Evolutionary conservation across 2,113 vertebrate genomes (phyloP), one percentile per base, ranked within the genome.

Genomic region (Apodemus sylvaticus): DNA sequence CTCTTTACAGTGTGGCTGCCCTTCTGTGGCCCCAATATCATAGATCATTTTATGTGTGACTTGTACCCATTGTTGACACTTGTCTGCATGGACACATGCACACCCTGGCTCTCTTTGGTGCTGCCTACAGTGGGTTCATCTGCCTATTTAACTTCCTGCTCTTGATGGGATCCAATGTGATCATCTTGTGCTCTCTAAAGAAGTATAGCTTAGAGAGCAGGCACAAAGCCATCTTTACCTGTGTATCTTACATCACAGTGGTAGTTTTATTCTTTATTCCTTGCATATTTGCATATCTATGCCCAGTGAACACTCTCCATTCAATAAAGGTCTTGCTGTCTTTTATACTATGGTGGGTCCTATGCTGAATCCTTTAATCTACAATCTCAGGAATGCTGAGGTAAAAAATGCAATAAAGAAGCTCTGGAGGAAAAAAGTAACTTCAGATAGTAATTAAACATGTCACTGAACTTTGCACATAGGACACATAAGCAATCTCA

Each of bases 321-420:
- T 92, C 26, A 96, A 98, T 83, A 98, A 98, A 90, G 91, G 19
- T 0, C 24, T 97, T 48, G 94, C 98, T 0, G 17, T 98, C 31
- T 98, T 98, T 86, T 98, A 98, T 26, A 96, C 95, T 0, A 10
- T 98, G n/a, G 71, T 98, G n/a, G 85, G 97, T 0, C 97, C 98
- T 24, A 96, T 96, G 96, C 86, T 98, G 90, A 98, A 98, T 39
- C 97, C 97, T 0, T 90, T 98, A 70, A 98, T 98, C 87, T 98
- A 98, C 53, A 97, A 90, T 0, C 76, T 98, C 7, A 86, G 86
- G 53, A 98, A 98, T 0, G 0, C 70, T 11, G 96, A 98, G 64
- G 83, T 98, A 79, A 98, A 98, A 94, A 95, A 60, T 53, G 95
- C 97, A 73, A 77, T 98, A 86, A 97, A 34, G 42, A 98, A 96